Conservation (phyloP, 1,140 invertebrate species). For the Drosophila sp. region DNA sequence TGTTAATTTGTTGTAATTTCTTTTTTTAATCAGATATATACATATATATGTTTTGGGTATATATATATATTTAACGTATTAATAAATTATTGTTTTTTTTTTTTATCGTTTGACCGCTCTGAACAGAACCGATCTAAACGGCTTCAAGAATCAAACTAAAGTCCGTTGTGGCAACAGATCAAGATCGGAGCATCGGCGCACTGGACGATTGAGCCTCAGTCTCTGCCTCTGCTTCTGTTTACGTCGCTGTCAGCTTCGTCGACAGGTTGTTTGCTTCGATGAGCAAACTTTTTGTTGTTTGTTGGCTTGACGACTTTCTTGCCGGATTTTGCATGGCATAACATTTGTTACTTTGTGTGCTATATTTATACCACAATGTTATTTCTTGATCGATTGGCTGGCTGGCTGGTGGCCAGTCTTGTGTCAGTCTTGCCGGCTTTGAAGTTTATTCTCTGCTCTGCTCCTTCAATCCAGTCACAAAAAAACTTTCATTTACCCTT, state of each 20-base stretch:
- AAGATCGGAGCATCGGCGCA: slow-evolving; percentile 28
- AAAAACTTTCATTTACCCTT: slow-evolving; percentile 31
- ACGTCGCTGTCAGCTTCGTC: slow-evolving; percentile 21
- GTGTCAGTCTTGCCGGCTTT: slow-evolving; percentile 46
- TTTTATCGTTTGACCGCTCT: slow-evolving; percentile 44
- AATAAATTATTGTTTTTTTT: slow-evolving; percentile 1
- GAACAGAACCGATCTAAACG: slow-evolving; percentile 82
- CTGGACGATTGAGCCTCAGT: slow-evolving; percentile 27
- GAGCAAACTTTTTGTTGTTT: slow-evolving; percentile 68
- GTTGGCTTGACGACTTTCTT: slow-evolving; percentile 66
- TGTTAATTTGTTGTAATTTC: neutral
- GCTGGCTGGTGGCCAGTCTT: neutral
- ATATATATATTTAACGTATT: neutral
- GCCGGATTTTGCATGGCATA: slow-evolving; percentile 73
- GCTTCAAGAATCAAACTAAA: slow-evolving; percentile 83
- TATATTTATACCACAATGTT: slow-evolving; percentile 32
- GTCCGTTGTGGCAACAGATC: slow-evolving; percentile 45
- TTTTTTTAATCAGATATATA: neutral
- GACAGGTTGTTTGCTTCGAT: slow-evolving; percentile 65
- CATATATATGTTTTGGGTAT: neutral
- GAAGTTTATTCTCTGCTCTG: slow-evolving; percentile 29
- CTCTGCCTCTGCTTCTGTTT: slow-evolving; percentile 14
- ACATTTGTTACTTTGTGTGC: slow-evolving; percentile 40
- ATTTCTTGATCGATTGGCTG: slow-evolving; percentile 25
- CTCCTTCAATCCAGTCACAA: slow-evolving; percentile 2